These are phyloP conservation scores for Rotaria sp. DNA, from an alignment of 2,888 invertebrate genomes.

Conservation along the genomic window DNA sequence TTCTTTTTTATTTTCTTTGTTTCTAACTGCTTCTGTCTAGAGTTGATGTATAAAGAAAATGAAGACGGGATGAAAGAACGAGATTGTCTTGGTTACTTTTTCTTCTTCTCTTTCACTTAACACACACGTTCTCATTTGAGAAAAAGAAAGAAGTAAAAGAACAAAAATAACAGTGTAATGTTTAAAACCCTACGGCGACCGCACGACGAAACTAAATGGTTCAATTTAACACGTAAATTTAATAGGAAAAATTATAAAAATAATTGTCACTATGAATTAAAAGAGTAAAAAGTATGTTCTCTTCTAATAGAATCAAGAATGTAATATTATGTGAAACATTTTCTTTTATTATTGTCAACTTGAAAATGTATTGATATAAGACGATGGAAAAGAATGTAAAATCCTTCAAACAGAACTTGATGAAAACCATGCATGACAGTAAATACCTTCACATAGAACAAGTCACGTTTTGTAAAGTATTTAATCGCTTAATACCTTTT, in stretches of 20 bases:
- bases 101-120: background rate
- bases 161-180: slow-evolving; percentile 2
- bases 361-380: too few relatives aligned
- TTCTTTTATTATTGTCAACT: too few relatives aligned
- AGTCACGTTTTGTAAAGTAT: too few relatives aligned
- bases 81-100: slow-evolving; percentile 4
- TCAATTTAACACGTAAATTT: background rate
- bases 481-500: too few relatives aligned
- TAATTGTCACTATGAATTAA: too few relatives aligned
- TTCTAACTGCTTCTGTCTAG: background rate
- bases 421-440: too few relatives aligned
- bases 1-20: background rate
- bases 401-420: too few relatives aligned
- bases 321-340: too few relatives aligned
- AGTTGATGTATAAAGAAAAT: background rate
- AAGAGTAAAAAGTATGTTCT: too few relatives aligned
- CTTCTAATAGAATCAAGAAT: too few relatives aligned
- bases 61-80: background rate
- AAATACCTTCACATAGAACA: too few relatives aligned
- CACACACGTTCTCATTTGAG: background rate
- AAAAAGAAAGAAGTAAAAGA: background rate
- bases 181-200: background rate
- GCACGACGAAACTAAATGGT: background rate
- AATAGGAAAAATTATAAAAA: background rate
- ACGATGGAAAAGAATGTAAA: too few relatives aligned